Evolutionary conservation across 2,797 vertebrate genomes (phyloP), one percentile per base, ranked within the genome.

Genomic region (Danio kyathit): DNA sequence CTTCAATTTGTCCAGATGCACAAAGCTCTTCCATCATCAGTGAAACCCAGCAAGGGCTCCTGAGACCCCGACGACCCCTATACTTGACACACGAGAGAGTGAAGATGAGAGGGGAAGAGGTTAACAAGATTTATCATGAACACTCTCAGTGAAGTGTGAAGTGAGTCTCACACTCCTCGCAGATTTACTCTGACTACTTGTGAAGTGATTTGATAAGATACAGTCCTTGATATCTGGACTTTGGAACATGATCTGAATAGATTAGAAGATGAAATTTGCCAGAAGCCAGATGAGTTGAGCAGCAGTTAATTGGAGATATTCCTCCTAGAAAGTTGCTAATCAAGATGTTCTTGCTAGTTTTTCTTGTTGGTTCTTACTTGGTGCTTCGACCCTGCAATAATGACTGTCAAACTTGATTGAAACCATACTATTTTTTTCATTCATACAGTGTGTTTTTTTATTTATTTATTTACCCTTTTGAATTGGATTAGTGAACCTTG

Each of bases 41-140:
- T 56, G 56, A 57, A 57, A 19, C 19, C 4, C 8, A 66, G 64
- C 10, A 38, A 63, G 77, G 38, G 41, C 77, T 21, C 43, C 6
- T 56, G 41, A 29, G 60, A 64, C 29, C 60, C 49, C 2, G 2
- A 14, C 6, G 3, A 41, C 60, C 60, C 60, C 19, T 57, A 65
- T 29, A 57, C 78, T 80, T 74, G 48, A 79, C 49, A 65, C 49
- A 56, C 46, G 46, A 17, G 69, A 72, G 64, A 57, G 56, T 41
- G 48, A 64, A 65, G 41, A 64, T 80, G 51, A 66, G 60, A 64
- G 78, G 69, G 51, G 49, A 73, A 66, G 60, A 80, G 79, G 69
- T 65, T 74, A 80, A 80, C 49, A 74, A 80, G 79, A 73, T 74
- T 80, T 80, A 66, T 49, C 78, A 66, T 65, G 51, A 73, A 72